Evolutionary conservation across 2,888 invertebrate genomes (phyloP).

Genomic region (Brachypalpus laphriformis): DNA sequence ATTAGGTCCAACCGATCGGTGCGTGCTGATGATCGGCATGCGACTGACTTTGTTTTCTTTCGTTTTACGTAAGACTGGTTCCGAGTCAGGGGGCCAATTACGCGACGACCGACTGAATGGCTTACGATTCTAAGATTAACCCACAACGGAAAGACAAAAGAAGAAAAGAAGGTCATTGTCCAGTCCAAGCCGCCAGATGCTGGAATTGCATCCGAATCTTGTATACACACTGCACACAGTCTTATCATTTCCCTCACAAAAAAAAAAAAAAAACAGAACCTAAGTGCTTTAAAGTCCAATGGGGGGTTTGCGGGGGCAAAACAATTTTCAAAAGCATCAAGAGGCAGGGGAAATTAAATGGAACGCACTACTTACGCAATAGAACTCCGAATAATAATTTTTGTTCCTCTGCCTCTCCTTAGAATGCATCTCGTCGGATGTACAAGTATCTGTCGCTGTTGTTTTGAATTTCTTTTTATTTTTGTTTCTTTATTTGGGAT

Average conservation of each 20-base stretch:
- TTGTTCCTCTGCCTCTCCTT: constrained; percentile 1
- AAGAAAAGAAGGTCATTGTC: constrained; percentile 68
- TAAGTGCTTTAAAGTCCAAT: constrained; percentile 12
- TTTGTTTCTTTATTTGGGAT: constrained; percentile 15
- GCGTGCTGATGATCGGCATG: constrained; percentile 64
- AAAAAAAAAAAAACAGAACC: too few species aligned
- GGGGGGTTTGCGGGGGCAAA: too few species aligned
- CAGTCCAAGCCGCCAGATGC: constrained; percentile 27
- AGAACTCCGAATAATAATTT: background rate
- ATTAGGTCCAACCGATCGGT: constrained; percentile 52
- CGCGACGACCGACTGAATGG: constrained; percentile 45
- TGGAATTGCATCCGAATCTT: constrained; percentile 43
- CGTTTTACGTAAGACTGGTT: constrained; percentile 68
- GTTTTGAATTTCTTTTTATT: constrained; percentile 13
- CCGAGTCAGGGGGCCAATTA: constrained; percentile 65
- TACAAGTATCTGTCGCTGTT: constrained; percentile 5
- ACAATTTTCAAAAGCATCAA: background rate
- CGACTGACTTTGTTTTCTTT: constrained; percentile 54
- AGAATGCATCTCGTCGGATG: background rate
- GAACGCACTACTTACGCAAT: constrained; percentile 62
- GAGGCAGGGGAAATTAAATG: constrained; percentile 39
- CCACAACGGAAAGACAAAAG: constrained; percentile 41
- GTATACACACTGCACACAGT: constrained; percentile 5
- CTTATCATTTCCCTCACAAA: constrained; percentile 32
- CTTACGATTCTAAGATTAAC: constrained; percentile 47